phyloP scores from a whole-genome alignment of 2,888 invertebrate species.

The Elegia similella region DNA sequence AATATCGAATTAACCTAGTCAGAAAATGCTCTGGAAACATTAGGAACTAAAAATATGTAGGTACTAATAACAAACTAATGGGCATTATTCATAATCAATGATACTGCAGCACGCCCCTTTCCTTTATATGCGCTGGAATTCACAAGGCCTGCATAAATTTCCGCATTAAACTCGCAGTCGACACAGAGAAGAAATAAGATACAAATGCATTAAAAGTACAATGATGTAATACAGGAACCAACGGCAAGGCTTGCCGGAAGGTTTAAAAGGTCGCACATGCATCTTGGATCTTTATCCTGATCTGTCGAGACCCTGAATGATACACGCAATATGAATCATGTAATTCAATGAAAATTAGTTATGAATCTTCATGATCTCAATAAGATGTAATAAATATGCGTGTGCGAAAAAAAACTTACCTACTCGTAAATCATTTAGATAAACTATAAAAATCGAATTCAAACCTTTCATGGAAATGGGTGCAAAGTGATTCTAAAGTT shows the following conservation, averaged over 20 bases:
- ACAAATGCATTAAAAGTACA: constrained; percentile 57
- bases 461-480: too few species aligned
- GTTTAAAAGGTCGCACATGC: constrained; percentile 60
- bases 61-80: background rate
- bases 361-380: too few species aligned
- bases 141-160: constrained; percentile 6
- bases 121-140: constrained; percentile 9
- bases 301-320: constrained; percentile 6
- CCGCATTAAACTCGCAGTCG: constrained; percentile 20
- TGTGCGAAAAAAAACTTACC: too few species aligned
- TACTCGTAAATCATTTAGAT: too few species aligned
- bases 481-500: background rate
- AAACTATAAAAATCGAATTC: too few species aligned
- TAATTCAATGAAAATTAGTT: constrained; percentile 16
- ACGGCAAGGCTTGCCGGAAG: constrained; percentile 73
- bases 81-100: background rate
- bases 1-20: too few species aligned
- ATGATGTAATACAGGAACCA: constrained; percentile 77
- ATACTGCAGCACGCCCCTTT: constrained; percentile 12
- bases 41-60: too few species aligned
- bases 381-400: too few species aligned
- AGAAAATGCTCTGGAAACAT: too few species aligned
- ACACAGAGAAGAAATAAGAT: constrained; percentile 52
- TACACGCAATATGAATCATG: constrained; percentile 22
- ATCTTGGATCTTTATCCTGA: constrained; percentile 32